Percentiles rank a stretch among this genome's conserved stretches.
Conservation (phyloP, 2,113 vertebrate genomes). For the Lamprologus callipterus region DNA sequence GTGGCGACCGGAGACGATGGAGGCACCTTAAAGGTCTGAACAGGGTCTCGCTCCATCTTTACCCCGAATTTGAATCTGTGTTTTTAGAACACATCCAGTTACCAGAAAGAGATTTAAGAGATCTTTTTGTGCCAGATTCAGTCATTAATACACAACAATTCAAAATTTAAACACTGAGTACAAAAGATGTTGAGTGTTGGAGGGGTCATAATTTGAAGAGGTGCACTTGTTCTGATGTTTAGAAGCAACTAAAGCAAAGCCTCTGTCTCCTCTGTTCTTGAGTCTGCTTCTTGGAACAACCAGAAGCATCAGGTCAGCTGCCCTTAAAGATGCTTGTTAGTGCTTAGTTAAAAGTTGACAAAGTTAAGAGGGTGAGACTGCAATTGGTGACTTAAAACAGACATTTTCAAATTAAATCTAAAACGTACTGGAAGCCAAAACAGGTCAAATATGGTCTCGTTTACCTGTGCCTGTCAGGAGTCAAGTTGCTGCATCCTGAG, state of each 20-base stretch:
- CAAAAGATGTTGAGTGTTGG: neutral
- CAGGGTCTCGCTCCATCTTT: neutral
- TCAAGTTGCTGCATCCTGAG: neutral
- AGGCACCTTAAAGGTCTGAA: constrained; percentile 77
- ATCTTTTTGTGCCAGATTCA: neutral
- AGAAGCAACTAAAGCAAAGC: neutral
- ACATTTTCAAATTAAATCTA: neutral
- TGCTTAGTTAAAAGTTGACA: neutral
- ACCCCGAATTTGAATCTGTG: accelerated
- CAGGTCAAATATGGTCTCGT: neutral
- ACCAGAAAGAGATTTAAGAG: neutral
- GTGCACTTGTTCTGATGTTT: neutral
- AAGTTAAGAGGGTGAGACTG: neutral
- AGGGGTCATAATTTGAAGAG: neutral
- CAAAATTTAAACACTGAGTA: accelerated
- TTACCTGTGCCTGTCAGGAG: neutral
- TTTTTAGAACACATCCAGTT: neutral
- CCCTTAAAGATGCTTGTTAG: neutral
- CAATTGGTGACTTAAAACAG: neutral
- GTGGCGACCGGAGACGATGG: constrained; percentile 88
- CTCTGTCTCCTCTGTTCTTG: neutral
- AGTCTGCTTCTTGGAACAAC: accelerated
- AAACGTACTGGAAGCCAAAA: accelerated
- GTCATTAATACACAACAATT: neutral
- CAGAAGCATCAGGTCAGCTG: neutral